Evolutionary conservation across 2,888 invertebrate species (phyloP).

Genomic region (Chalcosyrphus nemorum): DNA sequence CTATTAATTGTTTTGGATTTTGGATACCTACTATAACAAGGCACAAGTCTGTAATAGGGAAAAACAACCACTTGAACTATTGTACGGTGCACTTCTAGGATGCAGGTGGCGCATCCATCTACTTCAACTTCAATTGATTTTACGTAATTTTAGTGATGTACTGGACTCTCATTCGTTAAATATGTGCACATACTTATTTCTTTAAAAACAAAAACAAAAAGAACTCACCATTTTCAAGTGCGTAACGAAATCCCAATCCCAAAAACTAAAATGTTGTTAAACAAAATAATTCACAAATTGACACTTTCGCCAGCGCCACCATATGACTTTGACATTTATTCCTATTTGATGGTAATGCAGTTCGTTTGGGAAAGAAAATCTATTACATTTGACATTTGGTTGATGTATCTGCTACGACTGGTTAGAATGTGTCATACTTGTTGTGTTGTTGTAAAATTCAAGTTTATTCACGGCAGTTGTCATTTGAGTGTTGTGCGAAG

Average conservation of each 20-base stretch:
- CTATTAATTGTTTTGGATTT: too few relatives aligned
- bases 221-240: conserved; percentile 14
- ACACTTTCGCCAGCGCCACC: not conserved
- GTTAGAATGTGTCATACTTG: not conserved
- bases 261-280: not conserved
- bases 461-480: not conserved
- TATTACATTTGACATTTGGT: conserved; percentile 2
- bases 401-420: not conserved
- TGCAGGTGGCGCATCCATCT: too few relatives aligned
- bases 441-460: not conserved
- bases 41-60: too few relatives aligned
- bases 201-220: too few relatives aligned
- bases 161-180: too few relatives aligned
- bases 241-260: not conserved
- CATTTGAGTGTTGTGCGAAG: not conserved
- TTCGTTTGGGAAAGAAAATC: not conserved
- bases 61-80: too few relatives aligned
- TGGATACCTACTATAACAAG: too few relatives aligned
- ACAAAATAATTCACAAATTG: not conserved
- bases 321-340: conserved; percentile 27
- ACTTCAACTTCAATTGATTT: too few relatives aligned
- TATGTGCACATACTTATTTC: too few relatives aligned
- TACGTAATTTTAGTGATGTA: too few relatives aligned
- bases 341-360: not conserved
- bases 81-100: too few relatives aligned